Percentiles rank a stretch among this genome's conserved stretches.
Evolutionary conservation across 2,113 vertebrate species (phyloP).

Genomic region (Bos javanicus): DNA sequence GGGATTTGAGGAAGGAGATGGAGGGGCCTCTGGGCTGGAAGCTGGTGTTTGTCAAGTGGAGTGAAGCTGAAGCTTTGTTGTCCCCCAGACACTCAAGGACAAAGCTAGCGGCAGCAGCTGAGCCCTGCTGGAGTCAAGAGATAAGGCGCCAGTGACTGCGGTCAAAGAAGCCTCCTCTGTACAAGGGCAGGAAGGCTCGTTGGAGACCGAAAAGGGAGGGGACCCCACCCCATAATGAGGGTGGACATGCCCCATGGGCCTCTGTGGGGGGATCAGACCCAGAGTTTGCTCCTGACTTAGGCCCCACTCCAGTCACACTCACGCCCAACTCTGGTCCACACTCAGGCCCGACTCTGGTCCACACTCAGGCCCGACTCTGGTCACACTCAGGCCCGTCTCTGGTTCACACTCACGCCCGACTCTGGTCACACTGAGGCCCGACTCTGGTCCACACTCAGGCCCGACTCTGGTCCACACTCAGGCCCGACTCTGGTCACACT

Average conservation of each 20-base stretch:
- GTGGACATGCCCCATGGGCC: neutral
- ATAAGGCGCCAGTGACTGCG: neutral
- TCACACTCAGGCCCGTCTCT: fast-evolving
- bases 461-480: too few relatives aligned
- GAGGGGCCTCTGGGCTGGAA: neutral
- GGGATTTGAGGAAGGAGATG: neutral
- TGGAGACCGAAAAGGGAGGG: neutral
- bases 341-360: fast-evolving
- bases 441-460: too few relatives aligned
- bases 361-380: fast-evolving
- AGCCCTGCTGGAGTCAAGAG: neutral
- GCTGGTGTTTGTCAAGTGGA: neutral
- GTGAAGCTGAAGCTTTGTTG: neutral
- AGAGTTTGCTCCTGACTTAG: neutral
- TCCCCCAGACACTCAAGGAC: neutral
- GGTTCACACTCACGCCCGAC: too few relatives aligned
- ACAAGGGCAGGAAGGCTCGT: neutral
- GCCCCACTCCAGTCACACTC: fast-evolving
- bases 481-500: fast-evolving
- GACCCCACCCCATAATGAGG: neutral
- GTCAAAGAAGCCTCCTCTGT: neutral
- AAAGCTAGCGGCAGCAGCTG: neutral
- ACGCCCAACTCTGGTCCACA: too few relatives aligned
- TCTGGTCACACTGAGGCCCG: fast-evolving
- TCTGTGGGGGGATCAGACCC: neutral